A percentile compares a stretch with the other conserved stretches of the same genome.
phyloP scores from a whole-genome alignment of 1,140 invertebrate species.

The Thalassaphorura encarpata region DNA sequence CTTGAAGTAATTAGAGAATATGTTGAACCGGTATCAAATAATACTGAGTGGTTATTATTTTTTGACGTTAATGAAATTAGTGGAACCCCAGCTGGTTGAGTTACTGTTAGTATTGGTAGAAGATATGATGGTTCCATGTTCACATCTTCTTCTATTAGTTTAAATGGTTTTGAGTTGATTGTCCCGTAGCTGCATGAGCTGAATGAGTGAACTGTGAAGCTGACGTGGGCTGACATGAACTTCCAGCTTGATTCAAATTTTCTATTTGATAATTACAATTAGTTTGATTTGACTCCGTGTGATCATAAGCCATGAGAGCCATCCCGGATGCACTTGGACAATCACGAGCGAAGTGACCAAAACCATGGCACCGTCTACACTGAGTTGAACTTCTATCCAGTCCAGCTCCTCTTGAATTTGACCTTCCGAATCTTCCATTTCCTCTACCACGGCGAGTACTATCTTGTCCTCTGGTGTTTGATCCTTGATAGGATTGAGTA shows the following conservation, averaged over 20 bases:
- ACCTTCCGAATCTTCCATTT: neutral
- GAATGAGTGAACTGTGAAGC: neutral
- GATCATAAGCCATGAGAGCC: neutral
- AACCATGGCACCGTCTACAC: neutral
- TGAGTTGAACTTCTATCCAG: neutral
- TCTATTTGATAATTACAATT: too few relatives aligned
- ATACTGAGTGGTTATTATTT: neutral
- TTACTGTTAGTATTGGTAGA: neutral
- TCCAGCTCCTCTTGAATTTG: neutral
- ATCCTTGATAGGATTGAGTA: neutral
- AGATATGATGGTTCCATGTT: neutral
- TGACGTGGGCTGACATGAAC: neutral
- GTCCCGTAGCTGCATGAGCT: neutral
- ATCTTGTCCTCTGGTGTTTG: neutral
- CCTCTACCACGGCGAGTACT: neutral
- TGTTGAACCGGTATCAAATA: neutral
- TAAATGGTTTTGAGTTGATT: too few relatives aligned
- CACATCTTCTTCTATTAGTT: neutral
- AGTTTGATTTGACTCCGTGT: too few relatives aligned
- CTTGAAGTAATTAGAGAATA: neutral
- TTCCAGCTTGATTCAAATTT: too few relatives aligned
- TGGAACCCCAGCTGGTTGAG: too few relatives aligned
- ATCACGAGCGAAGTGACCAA: neutral
- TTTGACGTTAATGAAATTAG: neutral
- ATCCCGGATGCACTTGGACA: neutral